These are phyloP conservation scores for Diaperis boleti DNA, from an alignment of 2,888 invertebrate genomes.

Conservation along the genomic window DNA sequence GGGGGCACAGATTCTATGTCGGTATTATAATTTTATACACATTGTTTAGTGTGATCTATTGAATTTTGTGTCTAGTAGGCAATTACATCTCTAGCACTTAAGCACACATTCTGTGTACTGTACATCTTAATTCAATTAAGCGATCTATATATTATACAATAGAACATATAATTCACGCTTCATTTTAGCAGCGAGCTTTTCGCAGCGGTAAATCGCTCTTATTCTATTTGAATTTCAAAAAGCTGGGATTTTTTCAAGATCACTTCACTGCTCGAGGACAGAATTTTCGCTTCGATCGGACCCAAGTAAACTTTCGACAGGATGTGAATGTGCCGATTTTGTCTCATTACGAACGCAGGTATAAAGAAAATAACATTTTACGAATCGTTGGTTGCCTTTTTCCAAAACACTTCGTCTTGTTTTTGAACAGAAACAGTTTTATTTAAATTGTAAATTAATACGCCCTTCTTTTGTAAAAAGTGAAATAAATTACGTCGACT, in stretches of 20 bases:
- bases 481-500: slow-evolving; percentile 27
- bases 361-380: slow-evolving; percentile 35
- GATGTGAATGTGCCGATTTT: slow-evolving; percentile 41
- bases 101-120: no score
- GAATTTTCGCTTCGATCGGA: slow-evolving; percentile 39
- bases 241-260: slow-evolving; percentile 36
- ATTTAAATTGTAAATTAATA: slow-evolving; percentile 9
- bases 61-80: no score
- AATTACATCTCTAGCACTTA: no score
- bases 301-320: slow-evolving; percentile 26
- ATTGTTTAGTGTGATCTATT: no score
- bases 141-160: no score
- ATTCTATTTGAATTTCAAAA: slow-evolving; percentile 31
- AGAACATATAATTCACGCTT: no score
- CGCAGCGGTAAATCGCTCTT: background rate
- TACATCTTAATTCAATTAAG: no score
- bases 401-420: slow-evolving; percentile 17
- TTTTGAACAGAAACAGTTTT: slow-evolving; percentile 2
- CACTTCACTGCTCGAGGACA: slow-evolving; percentile 34
- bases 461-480: slow-evolving; percentile 8
- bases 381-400: slow-evolving; percentile 31
- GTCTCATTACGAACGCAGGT: slow-evolving; percentile 40
- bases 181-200: no score
- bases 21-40: no score
- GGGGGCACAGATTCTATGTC: no score